These are phyloP conservation scores for Crypturellus undulatus DNA, from an alignment of 2,113 vertebrate genomes.

Conservation along the genomic window DNA sequence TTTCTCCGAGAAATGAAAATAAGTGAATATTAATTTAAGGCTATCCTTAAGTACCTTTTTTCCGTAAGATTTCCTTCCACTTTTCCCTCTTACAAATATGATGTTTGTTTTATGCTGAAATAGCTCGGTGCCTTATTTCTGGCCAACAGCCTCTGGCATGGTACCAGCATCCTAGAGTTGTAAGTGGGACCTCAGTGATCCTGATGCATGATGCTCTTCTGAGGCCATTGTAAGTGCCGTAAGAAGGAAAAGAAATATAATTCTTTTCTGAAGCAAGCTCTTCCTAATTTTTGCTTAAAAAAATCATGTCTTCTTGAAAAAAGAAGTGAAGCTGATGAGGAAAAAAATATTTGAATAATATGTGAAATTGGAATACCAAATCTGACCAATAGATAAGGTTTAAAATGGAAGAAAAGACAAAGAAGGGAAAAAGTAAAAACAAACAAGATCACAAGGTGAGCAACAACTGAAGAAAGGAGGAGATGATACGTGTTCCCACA, in stretches of 20 bases:
- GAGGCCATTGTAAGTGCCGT: background rate
- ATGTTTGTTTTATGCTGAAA: background rate
- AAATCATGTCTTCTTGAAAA: background rate
- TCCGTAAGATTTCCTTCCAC: background rate
- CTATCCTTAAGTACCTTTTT: background rate
- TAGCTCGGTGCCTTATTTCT: background rate
- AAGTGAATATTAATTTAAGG: background rate
- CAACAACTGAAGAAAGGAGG: background rate
- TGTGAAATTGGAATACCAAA: background rate
- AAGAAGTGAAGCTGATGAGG: background rate
- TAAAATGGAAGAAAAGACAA: background rate
- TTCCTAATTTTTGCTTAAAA: background rate
- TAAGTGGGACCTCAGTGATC: background rate
- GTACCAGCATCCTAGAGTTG: background rate
- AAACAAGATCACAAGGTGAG: background rate
- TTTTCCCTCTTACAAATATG: background rate
- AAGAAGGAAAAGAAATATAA: background rate
- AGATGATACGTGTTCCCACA: background rate
- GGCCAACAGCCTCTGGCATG: background rate
- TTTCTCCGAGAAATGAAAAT: background rate
- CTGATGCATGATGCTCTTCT: background rate
- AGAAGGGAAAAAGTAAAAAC: background rate
- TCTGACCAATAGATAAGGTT: background rate
- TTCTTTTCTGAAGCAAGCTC: background rate
- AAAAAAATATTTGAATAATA: background rate